Evolutionary conservation across 2,797 vertebrate genomes (phyloP), one percentile per base, ranked within the genome.

Genomic region (Erethizon dorsatum): DNA sequence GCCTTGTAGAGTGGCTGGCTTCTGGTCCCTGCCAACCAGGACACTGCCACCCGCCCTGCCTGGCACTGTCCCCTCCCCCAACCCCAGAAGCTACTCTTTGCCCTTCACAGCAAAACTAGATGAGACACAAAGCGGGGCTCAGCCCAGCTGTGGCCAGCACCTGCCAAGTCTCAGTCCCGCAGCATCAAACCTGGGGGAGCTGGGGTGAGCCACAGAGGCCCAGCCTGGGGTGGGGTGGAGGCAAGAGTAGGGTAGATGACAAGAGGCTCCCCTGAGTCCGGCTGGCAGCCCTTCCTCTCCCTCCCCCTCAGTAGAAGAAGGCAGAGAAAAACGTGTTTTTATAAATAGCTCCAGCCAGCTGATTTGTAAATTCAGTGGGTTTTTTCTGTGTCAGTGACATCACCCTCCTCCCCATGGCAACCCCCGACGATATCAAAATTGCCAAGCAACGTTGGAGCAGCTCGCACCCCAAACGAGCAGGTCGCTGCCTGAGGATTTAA

Each of bases 401-500:
- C 98, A 99, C 97, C 98, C 90, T 98, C 97, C 97, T 99, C 98
- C 98, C 99, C 98, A 99, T 99, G 98, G 99, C 98, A 99, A 99
- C 99, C 98, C 97, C 96, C 97, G 97, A 97, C 98, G 9, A 98
- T 98, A 98, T 97, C 98, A 98, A 97, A 98, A 98, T 98, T 98
- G 98, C 98, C 98, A 98, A 97, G 98, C 98, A 99, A 98, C 94
- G 83, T 96, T 94, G 94, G 96, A 98, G 98, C 96, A 97, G 97
- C 97, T 97, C 85, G 20, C 92, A 84, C 97, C 97, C 98, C 96
- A 57, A 80, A 96, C 0, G 95, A 98, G 94, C 98, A 96, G 96
- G 98, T 98, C 89, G 85, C 96, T 97, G 98, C 84, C 77, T 90
- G 97, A 96, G 95, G 96, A 97, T 98, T 98, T 98, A 97, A 98